A percentile compares a stretch with the other conserved stretches of the same genome.
phyloP scores from a whole-genome alignment of 2,888 invertebrate species.

The Volucella inanis region DNA sequence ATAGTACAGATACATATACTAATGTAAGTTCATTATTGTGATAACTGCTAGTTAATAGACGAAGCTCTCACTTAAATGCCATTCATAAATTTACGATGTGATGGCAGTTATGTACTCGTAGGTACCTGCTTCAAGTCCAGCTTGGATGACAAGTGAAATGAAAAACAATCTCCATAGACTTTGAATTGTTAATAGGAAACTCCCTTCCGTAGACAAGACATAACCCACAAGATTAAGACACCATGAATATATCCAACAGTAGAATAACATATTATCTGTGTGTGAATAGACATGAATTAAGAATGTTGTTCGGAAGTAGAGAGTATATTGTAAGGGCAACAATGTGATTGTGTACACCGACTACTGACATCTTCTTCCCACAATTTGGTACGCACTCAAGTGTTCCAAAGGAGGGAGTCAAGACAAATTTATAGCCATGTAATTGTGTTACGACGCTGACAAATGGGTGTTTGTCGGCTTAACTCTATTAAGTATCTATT shows the following conservation, averaged over 20 bases:
- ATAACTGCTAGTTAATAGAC: neutral
- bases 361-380: slow-evolving; percentile 73
- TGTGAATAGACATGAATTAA: slow-evolving; percentile 73
- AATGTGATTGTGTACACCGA: slow-evolving; percentile 46
- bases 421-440: slow-evolving; percentile 75
- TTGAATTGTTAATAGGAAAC: slow-evolving; percentile 70
- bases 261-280: slow-evolving; percentile 50
- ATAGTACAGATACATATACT: too few relatives aligned
- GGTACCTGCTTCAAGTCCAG: slow-evolving; percentile 57
- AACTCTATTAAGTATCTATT: slow-evolving; percentile 76
- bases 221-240: slow-evolving; percentile 72
- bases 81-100: neutral
- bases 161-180: slow-evolving; percentile 53
- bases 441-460: slow-evolving; percentile 76
- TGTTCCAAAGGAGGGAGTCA: slow-evolving; percentile 54
- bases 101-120: slow-evolving; percentile 11
- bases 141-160: slow-evolving; percentile 71
- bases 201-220: slow-evolving; percentile 50
- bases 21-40: neutral
- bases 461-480: slow-evolving; percentile 76
- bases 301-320: slow-evolving; percentile 64
- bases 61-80: neutral
- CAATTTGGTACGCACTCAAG: slow-evolving; percentile 69
- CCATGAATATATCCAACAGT: slow-evolving; percentile 7
- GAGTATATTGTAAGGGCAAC: slow-evolving; percentile 51